A percentile compares a stretch with the other conserved stretches of the same genome.
phyloP scores from a whole-genome alignment of 1,140 invertebrate species.

The Oryzaephilus surinamensis region DNA sequence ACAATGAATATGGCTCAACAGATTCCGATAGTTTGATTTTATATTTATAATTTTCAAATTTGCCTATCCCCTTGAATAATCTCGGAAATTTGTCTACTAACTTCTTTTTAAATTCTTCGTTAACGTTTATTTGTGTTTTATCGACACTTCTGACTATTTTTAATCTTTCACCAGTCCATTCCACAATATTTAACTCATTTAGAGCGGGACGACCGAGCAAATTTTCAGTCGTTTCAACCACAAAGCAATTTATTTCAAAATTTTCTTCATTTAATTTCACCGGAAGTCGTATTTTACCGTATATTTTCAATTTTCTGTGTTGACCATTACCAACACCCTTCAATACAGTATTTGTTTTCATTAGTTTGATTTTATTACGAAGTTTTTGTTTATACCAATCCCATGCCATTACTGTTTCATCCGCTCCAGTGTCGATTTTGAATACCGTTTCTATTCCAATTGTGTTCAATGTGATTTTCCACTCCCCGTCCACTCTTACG shows the following conservation, averaged over 20 bases:
- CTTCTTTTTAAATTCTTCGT: conserved; percentile 1
- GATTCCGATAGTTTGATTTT: conserved; percentile 7
- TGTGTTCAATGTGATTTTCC: not conserved
- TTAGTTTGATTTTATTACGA: too few species aligned
- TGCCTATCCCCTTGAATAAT: conserved; percentile 7
- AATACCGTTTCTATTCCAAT: not conserved
- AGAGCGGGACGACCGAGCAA: conserved; percentile 2
- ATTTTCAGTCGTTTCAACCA: conserved; percentile 4
- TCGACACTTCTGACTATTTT: not conserved
- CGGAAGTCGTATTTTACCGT: too few species aligned
- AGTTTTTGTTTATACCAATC: not conserved
- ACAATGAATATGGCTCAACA: conserved; percentile 2
- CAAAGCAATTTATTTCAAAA: not conserved
- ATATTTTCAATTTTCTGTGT: too few species aligned
- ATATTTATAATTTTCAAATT: conserved; percentile 8
- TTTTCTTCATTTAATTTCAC: too few species aligned
- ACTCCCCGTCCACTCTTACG: too few species aligned
- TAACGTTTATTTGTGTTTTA: not conserved
- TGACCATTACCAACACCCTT: too few species aligned
- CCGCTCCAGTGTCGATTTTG: not conserved
- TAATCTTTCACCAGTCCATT: not conserved
- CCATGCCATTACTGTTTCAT: not conserved
- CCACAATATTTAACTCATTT: not conserved
- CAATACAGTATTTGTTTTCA: too few species aligned
- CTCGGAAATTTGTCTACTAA: conserved; percentile 9